phyloP scores from a whole-genome alignment of 1,140 invertebrate species.

The Radopholus similis region DNA sequence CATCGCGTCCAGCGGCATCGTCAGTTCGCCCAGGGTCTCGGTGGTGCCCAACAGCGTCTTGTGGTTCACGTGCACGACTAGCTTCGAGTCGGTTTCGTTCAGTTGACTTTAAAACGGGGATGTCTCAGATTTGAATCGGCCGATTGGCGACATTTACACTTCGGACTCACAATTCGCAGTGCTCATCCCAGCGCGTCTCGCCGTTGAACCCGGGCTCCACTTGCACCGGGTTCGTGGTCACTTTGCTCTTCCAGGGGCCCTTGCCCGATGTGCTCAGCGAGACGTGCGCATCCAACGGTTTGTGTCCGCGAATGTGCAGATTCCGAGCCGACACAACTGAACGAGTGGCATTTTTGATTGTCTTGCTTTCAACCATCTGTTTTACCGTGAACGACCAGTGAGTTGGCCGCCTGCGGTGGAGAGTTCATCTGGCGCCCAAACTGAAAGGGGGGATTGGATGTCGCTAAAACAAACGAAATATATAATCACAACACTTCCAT shows the following conservation, averaged over 20 bases:
- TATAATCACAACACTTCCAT: too few species aligned
- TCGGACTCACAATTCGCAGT: conserved; percentile 50
- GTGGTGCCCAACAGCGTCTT: conserved; percentile 35
- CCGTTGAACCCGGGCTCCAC: neutral
- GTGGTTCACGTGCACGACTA: conserved; percentile 37
- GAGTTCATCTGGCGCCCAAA: too few species aligned
- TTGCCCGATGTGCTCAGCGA: conserved; percentile 37
- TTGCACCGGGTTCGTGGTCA: conserved; percentile 27
- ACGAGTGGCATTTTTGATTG: neutral
- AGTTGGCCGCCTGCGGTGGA: too few species aligned
- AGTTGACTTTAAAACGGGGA: conserved; percentile 21
- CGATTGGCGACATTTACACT: neutral
- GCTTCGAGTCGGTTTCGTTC: conserved; percentile 33
- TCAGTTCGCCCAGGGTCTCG: conserved; percentile 30
- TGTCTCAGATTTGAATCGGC: neutral
- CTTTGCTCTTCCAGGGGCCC: conserved; percentile 40
- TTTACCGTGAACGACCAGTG: too few species aligned
- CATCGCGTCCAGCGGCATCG: conserved; percentile 24
- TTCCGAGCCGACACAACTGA: conserved; percentile 22
- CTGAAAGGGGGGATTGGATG: too few species aligned
- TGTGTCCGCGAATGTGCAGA: conserved; percentile 28
- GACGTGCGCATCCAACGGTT: conserved; percentile 35
- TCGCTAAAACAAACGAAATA: too few species aligned
- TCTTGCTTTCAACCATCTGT: too few species aligned
- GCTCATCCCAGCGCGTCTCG: conserved; percentile 38